Percentiles rank a stretch among this genome's conserved stretches.
Conservation (phyloP, 1,140 invertebrate species). For the Zaprionus davidi region DNA sequence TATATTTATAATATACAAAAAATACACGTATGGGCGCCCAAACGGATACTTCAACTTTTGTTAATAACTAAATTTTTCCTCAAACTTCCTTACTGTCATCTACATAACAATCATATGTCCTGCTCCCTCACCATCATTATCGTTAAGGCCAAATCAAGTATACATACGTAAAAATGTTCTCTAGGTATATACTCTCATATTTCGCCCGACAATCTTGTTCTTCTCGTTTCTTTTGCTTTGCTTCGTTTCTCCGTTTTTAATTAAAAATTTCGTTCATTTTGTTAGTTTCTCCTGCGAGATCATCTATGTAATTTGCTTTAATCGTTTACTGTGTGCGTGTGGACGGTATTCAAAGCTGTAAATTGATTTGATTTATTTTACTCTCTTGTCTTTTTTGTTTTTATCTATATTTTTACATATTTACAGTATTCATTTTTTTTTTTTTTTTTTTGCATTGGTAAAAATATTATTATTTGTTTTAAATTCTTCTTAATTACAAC, state of each 20-base stretch:
- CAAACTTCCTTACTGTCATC: not conserved
- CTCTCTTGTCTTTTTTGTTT: slow-evolving; percentile 38
- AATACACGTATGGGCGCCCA: slow-evolving; percentile 49
- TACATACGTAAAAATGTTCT: slow-evolving; percentile 64
- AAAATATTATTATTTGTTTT: slow-evolving; percentile 65
- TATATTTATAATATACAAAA: slow-evolving; percentile 49
- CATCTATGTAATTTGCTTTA: slow-evolving; percentile 44
- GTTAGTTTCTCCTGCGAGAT: slow-evolving; percentile 32
- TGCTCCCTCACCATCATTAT: slow-evolving; percentile 4
- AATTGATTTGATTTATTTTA: slow-evolving; percentile 79
- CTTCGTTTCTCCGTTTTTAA: not conserved
- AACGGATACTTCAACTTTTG: slow-evolving; percentile 59
- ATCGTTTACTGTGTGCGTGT: slow-evolving; percentile 79
- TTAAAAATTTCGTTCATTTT: slow-evolving; percentile 23
- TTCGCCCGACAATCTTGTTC: not conserved
- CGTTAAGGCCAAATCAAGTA: slow-evolving; percentile 74
- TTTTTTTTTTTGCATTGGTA: slow-evolving; percentile 47
- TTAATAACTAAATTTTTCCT: slow-evolving; percentile 49
- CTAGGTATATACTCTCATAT: not conserved
- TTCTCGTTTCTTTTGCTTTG: slow-evolving; percentile 14
- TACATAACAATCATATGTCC: not conserved
- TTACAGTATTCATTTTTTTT: slow-evolving; percentile 60
- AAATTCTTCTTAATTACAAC: slow-evolving; percentile 76
- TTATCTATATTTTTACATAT: slow-evolving; percentile 75
- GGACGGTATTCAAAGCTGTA: slow-evolving; percentile 84